These are phyloP conservation scores for Dione vanillae DNA, from an alignment of 2,888 invertebrate genomes.

Conservation along the genomic window DNA sequence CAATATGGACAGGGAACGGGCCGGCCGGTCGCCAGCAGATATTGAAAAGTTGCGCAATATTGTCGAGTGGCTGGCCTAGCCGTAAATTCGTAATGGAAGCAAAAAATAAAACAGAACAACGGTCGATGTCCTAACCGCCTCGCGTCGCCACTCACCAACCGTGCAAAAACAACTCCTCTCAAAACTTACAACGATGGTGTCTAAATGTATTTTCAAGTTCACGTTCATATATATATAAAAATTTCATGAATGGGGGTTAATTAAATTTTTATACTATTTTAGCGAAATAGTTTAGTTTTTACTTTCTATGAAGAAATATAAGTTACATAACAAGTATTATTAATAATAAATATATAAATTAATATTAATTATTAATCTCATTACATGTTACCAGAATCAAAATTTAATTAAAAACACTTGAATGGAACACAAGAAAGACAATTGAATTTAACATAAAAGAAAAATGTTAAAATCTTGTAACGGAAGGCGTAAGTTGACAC, in stretches of 20 bases:
- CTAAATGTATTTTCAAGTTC: conserved; percentile 76
- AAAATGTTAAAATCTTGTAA: conserved; percentile 37
- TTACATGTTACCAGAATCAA: too few relatives aligned
- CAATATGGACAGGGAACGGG: conserved; percentile 74
- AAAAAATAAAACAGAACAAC: conserved; percentile 77
- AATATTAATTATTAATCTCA: too few relatives aligned
- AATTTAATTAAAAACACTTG: background rate
- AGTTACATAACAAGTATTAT: too few relatives aligned
- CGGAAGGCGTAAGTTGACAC: conserved; percentile 57
- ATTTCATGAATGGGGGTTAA: too few relatives aligned
- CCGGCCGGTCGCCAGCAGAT: conserved; percentile 69
- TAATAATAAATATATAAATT: too few relatives aligned
- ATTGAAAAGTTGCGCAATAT: conserved; percentile 84
- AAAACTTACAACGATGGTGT: conserved; percentile 66
- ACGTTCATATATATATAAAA: conserved; percentile 36
- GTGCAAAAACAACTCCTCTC: conserved; percentile 74
- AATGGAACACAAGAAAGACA: background rate
- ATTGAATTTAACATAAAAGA: conserved; percentile 18
- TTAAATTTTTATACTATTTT: too few relatives aligned
- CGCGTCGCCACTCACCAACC: conserved; percentile 56
- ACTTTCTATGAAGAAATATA: too few relatives aligned
- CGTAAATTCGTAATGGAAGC: conserved; percentile 83
- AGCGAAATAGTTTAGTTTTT: too few relatives aligned
- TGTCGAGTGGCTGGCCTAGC: conserved; percentile 77
- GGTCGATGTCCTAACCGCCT: conserved; percentile 60